Evolutionary conservation across 2,113 vertebrate genomes (phyloP), one percentile per base, ranked within the genome.

Genomic region (Phyllostomus discolor): DNA sequence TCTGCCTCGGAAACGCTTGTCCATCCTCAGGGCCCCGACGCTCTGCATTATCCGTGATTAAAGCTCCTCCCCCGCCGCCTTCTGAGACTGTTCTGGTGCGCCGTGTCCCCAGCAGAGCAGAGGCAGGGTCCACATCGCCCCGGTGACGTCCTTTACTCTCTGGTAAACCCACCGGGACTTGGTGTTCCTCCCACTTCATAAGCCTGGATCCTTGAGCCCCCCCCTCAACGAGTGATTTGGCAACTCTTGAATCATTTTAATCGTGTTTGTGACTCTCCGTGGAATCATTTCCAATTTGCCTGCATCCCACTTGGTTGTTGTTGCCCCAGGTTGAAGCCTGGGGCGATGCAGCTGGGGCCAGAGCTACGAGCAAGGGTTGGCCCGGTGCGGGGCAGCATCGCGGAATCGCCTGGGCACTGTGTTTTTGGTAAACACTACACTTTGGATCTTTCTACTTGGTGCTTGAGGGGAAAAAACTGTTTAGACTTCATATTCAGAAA

Each of bases 381-480:
- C 38, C 67, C 7, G 33, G 33, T 9, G 0, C 7, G 5, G 22
- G 66, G 5, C 2, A 14, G 28, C 5, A 3, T 2, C 15, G 43
- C 73, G 57, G 43, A 43, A 59, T 76, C 10, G 5, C 0, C 5
- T 7, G 2, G 1, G 1, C 11, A 7, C 62, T 52, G 79, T 66
- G 50, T 41, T 57, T 88, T 38, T 5, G 33, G 33, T 31, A 16
- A 94, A 19, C 15, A 33, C 22, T 2, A 2, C 0, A 4, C 81
- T 83, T 50, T 7, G 24, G 43, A n/a, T 38, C 88, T 76, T 88
- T 89, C 59, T 95, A 19, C 48, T 76, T 19, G n/a, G 38, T 11
- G 62, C 69, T 57, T 0, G 7, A 64, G 50, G 17, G 6, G 24
- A 20, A 33, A 72, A 31, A 70, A 35, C 62, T 22, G 17, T 31